Evolutionary conservation across 2,888 invertebrate species (phyloP).

Genomic region (Dryadula phaetusa): DNA sequence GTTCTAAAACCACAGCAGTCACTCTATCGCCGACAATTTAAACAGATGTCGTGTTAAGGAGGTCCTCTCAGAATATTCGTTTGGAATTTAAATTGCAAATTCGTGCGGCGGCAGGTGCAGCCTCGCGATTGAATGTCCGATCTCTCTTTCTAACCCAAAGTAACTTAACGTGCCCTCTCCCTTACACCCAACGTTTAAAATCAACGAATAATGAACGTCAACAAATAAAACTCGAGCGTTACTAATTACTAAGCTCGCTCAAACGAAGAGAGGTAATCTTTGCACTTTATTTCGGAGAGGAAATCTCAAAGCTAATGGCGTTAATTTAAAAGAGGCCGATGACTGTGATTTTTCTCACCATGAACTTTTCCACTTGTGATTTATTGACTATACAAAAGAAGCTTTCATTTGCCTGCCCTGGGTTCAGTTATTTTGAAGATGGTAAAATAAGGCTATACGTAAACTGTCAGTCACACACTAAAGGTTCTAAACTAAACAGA

Average conservation of each 20-base stretch:
- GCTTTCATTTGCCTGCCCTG: conserved; percentile 52
- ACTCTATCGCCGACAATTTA: conserved; percentile 81
- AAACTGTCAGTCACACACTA: conserved; percentile 74
- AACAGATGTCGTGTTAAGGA: conserved; percentile 85
- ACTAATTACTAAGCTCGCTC: conserved; percentile 81
- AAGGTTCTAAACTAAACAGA: conserved; percentile 68
- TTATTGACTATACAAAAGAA: conserved; percentile 66
- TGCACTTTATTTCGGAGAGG: conserved; percentile 80
- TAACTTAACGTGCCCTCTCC: conserved; percentile 56
- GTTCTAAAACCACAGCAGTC: conserved; percentile 72
- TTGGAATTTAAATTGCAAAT: conserved; percentile 84
- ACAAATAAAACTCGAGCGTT: conserved; percentile 84
- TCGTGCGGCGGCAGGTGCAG: conserved; percentile 81
- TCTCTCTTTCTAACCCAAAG: conserved; percentile 64
- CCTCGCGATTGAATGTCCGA: conserved; percentile 64
- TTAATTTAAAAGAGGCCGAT: conserved; percentile 82
- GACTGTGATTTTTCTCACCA: conserved; percentile 79
- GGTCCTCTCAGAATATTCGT: conserved; percentile 81
- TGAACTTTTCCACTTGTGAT: conserved; percentile 72
- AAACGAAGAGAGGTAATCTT: conserved; percentile 81
- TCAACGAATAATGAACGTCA: conserved; percentile 83
- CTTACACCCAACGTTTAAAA: conserved; percentile 66
- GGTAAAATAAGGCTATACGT: conserved; percentile 54
- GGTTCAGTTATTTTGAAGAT: conserved; percentile 49
- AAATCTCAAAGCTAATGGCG: conserved; percentile 82